Percentiles rank a stretch among this genome's conserved stretches.
Conservation (phyloP, 2,888 invertebrate species). For the Serripes groenlandicus region DNA sequence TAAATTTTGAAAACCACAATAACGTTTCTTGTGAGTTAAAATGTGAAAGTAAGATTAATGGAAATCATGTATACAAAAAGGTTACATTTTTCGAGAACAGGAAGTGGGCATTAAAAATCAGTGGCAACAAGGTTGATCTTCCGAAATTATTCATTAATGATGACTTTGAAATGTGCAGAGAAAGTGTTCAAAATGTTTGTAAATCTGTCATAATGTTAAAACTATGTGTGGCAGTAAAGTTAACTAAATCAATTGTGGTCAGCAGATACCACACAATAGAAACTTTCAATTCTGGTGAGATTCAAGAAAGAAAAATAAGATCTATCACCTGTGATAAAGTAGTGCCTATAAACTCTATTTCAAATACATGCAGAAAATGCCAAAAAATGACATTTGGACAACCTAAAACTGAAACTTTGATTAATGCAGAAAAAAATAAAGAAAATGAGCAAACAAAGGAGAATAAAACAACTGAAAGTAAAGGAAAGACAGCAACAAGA, state of each 20-base stretch:
- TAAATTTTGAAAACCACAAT: constrained; percentile 17
- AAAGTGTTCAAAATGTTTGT: constrained; percentile 39
- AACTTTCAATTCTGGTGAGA: not conserved
- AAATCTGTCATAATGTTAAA: constrained; percentile 16
- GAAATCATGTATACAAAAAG: constrained; percentile 10
- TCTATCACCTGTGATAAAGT: constrained; percentile 9
- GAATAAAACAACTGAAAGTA: not conserved
- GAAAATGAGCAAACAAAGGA: not conserved
- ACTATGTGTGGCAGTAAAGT: constrained; percentile 37
- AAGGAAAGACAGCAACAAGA: too few species aligned
- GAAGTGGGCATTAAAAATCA: constrained; percentile 20
- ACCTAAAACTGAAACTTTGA: not conserved
- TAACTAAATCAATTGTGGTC: constrained; percentile 33
- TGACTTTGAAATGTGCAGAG: constrained; percentile 14
- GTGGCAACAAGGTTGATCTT: constrained; percentile 24
- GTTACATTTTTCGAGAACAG: constrained; percentile 11
- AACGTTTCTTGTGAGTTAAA: constrained; percentile 15
- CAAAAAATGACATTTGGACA: constrained; percentile 16
- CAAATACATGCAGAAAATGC: constrained; percentile 16
- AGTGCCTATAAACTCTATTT: not conserved
- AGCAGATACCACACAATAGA: constrained; percentile 42
- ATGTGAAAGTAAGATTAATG: constrained; percentile 10
- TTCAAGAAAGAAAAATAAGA: not conserved
- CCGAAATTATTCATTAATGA: constrained; percentile 11
- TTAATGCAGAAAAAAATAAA: not conserved